These are phyloP conservation scores for Copidosoma aretas DNA, from an alignment of 2,888 invertebrate genomes.

Conservation along the genomic window DNA sequence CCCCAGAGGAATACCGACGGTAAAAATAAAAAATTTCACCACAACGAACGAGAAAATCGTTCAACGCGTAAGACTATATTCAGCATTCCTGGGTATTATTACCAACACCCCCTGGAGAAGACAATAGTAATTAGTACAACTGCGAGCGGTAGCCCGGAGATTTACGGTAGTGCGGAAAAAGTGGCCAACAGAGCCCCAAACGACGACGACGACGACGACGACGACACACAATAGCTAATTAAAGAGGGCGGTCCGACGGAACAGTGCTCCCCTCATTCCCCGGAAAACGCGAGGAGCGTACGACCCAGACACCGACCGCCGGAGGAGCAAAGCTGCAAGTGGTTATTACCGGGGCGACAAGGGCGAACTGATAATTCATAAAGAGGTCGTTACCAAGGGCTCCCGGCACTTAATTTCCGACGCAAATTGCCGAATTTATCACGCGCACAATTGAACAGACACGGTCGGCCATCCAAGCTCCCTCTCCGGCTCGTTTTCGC, in stretches of 20 bases:
- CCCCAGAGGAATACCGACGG: no score
- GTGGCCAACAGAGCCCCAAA: no score
- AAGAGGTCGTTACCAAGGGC: constrained; percentile 33
- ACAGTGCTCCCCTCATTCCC: neutral
- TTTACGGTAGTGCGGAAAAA: neutral
- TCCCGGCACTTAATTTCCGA: constrained; percentile 37
- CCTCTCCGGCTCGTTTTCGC: neutral
- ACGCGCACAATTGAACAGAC: constrained; percentile 33
- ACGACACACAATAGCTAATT: neutral
- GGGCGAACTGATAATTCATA: constrained; percentile 37
- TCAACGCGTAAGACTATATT: no score
- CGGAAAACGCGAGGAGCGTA: neutral
- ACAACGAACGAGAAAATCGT: no score
- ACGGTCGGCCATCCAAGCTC: neutral
- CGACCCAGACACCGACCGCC: neutral
- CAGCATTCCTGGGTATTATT: neutral
- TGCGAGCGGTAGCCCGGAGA: neutral
- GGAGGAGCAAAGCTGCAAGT: no score
- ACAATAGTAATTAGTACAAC: neutral
- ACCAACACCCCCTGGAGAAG: no score
- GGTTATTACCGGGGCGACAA: neutral
- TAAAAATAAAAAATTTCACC: no score
- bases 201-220: neutral
- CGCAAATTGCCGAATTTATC: constrained; percentile 39
- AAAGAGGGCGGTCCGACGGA: neutral